phyloP scores from a whole-genome alignment of 2,888 invertebrate genomes.

The Coelopa pilipes region DNA sequence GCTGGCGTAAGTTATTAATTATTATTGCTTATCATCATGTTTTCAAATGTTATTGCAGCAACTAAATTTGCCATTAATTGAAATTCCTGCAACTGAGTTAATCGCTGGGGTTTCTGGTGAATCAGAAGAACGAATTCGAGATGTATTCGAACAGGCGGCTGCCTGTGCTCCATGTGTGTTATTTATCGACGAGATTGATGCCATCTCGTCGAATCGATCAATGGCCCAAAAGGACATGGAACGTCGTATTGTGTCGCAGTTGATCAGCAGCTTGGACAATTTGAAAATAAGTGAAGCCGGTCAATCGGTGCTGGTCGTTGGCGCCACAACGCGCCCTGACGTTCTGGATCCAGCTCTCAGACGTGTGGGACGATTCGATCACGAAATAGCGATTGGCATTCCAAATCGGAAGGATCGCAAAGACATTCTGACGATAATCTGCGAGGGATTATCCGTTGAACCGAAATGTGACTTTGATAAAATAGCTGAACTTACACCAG shows the following conservation, averaged over 20 bases:
- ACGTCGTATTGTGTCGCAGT: slow-evolving; percentile 91
- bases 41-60: slow-evolving; percentile 70
- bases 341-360: slow-evolving; percentile 91
- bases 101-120: slow-evolving; percentile 96
- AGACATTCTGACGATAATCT: slow-evolving; percentile 80
- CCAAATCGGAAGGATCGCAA: slow-evolving; percentile 85
- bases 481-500: slow-evolving; percentile 89
- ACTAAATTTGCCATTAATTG: slow-evolving; percentile 83
- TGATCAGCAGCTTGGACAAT: slow-evolving; percentile 88
- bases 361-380: slow-evolving; percentile 91
- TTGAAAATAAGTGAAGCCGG: slow-evolving; percentile 64
- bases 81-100: slow-evolving; percentile 91
- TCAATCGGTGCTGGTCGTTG: slow-evolving; percentile 78
- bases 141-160: slow-evolving; percentile 91
- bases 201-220: slow-evolving; percentile 91
- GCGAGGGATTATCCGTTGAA: slow-evolving; percentile 76
- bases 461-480: slow-evolving; percentile 77
- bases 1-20: slow-evolving; percentile 73
- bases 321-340: slow-evolving; percentile 96
- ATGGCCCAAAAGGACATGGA: slow-evolving; percentile 97
- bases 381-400: slow-evolving; percentile 93
- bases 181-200: slow-evolving; percentile 97
- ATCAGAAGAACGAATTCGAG: slow-evolving; percentile 91
- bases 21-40: background rate
- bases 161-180: slow-evolving; percentile 82